A percentile compares a stretch with the other conserved stretches of the same genome.
phyloP scores from a whole-genome alignment of 2,113 vertebrate species.

The Halichoerus grypus region DNA sequence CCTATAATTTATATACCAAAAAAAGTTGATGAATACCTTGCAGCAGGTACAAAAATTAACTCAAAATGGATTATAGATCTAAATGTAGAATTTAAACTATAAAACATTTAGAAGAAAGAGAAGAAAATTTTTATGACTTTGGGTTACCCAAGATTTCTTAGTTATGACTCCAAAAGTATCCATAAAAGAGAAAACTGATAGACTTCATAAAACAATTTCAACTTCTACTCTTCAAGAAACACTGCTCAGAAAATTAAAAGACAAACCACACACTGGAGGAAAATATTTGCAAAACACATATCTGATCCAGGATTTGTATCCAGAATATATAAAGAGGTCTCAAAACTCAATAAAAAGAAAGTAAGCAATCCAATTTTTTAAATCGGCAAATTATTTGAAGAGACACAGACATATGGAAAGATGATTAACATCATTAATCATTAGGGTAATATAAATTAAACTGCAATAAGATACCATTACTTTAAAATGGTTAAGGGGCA shows the following conservation, averaged over 20 bases:
- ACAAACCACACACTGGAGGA: not conserved
- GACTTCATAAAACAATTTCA: not conserved
- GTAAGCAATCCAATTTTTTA: not conserved
- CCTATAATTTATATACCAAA: not conserved
- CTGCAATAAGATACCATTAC: not conserved
- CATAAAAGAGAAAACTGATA: not conserved
- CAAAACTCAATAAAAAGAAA: constrained; percentile 6
- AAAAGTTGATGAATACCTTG: not conserved
- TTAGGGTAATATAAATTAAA: not conserved
- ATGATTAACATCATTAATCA: not conserved
- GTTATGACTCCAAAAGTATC: not conserved
- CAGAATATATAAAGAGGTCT: not conserved
- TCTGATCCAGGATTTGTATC: not conserved
- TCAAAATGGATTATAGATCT: not conserved
- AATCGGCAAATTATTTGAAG: not conserved
- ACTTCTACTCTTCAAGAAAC: not conserved
- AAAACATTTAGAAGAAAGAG: not conserved
- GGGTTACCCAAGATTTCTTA: not conserved
- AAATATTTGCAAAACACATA: constrained; percentile 3
- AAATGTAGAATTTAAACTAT: not conserved
- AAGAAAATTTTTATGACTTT: not conserved
- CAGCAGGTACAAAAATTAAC: not conserved
- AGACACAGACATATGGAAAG: not conserved
- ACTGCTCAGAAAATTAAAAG: not conserved
- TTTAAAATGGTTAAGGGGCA: not conserved